Conservation (phyloP, 2,113 vertebrate species). For the Pteropus alecto region DNA sequence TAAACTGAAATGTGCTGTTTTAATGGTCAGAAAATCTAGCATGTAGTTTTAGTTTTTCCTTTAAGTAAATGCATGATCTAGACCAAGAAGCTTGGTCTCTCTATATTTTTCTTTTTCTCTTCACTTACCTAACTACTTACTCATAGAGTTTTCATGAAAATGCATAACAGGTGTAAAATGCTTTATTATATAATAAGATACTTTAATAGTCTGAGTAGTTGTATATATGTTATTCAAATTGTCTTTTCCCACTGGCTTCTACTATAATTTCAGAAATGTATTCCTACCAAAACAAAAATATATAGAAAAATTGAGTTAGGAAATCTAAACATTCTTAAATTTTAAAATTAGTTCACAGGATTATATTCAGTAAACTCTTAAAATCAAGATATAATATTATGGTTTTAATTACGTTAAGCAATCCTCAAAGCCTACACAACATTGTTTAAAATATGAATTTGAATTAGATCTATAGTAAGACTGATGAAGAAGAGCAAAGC, state of each 20-base stretch:
- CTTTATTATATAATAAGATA: slow-evolving; percentile 12
- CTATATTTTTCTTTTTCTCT: neutral
- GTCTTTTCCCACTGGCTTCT: neutral
- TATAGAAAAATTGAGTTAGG: neutral
- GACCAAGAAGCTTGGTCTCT: neutral
- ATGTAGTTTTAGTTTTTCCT: slow-evolving; percentile 32
- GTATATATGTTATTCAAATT: neutral
- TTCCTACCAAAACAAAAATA: neutral
- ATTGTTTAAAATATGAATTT: neutral
- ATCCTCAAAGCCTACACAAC: neutral
- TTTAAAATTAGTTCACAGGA: slow-evolving; percentile 22
- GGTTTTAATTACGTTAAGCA: slow-evolving; percentile 1
- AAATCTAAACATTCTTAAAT: slow-evolving; percentile 1
- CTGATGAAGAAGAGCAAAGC: neutral
- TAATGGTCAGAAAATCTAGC: neutral
- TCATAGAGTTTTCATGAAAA: neutral
- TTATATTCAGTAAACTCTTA: neutral
- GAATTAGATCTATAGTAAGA: neutral
- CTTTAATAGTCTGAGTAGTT: neutral
- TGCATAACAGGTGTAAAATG: neutral
- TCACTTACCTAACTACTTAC: neutral
- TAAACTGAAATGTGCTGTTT: neutral
- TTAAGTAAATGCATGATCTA: slow-evolving; percentile 2
- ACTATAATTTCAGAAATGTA: slow-evolving; percentile 35
- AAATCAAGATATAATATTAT: neutral